A percentile compares a stretch with the other conserved stretches of the same genome.
Evolutionary conservation across 1,140 invertebrate species (phyloP).

Genomic region (Drosophila funebris): DNA sequence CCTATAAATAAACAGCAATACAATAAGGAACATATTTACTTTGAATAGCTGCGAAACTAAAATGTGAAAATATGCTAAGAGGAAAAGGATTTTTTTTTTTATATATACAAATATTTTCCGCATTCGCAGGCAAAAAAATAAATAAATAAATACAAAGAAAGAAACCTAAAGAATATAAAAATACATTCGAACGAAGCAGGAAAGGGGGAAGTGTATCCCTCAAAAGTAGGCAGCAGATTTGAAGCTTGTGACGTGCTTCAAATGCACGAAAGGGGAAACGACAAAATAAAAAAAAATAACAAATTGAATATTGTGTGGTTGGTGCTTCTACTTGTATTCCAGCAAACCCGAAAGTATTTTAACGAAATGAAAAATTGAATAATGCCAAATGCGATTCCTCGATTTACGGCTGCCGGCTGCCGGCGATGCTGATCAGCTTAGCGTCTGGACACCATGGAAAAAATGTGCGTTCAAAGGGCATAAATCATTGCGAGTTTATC

Average conservation of each 20-base stretch:
- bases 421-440: constrained; percentile 60
- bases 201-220: constrained; percentile 12
- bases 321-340: constrained; percentile 17
- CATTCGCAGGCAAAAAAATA: constrained; percentile 55
- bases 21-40: constrained; percentile 16
- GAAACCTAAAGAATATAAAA: constrained; percentile 10
- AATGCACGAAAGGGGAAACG: constrained; percentile 46
- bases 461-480: constrained; percentile 65
- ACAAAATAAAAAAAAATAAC: constrained; percentile 57
- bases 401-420: constrained; percentile 57
- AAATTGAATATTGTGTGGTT: constrained; percentile 24
- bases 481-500: constrained; percentile 80
- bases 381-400: constrained; percentile 51
- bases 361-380: constrained; percentile 73
- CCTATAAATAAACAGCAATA: constrained; percentile 9
- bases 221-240: constrained; percentile 71
- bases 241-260: constrained; percentile 68
- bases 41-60: constrained; percentile 28
- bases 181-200: constrained; percentile 10
- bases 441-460: constrained; percentile 60
- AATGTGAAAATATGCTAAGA: constrained; percentile 42
- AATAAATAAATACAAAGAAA: constrained; percentile 41
- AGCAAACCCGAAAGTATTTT: constrained; percentile 54
- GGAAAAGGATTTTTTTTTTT: constrained; percentile 46
- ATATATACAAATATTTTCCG: constrained; percentile 48